Base-by-base conservation (phyloP, 2,113 vertebrate genomes). In the Coregonus clupeaformis region DNA sequence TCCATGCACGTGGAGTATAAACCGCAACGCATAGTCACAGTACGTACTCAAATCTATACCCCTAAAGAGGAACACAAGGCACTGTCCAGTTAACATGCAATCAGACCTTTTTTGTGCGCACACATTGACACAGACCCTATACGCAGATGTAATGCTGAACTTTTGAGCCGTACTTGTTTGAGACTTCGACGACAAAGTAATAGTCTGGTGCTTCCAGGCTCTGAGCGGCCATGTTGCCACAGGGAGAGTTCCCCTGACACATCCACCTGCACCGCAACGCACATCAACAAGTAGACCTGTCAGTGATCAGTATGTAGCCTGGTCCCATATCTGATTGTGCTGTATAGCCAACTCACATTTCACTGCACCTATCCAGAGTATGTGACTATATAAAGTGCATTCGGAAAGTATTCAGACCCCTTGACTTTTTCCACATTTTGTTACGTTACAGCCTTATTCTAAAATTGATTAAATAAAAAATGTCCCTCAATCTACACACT, bases 161-260 rank as follows among this genome's bases (percentile, higher is more conserved):
- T 25, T 1, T 42, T n/a, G 27, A 13, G 11, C 52, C 69, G 16
- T 49, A 77, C 75, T 71, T 77, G 63, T 77, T 77, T 36, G 75
- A 77, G 29, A 77, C 63, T 69, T 77, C 75, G 7, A 75, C 55
- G 65, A 81, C 27, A 20, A 80, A 74, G 62, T n/a, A 74, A 25
- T 69, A 79, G 25, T 71, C 72, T 1, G 72, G 73, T 30, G 68
- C 36, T 5, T 25, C 14, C 13, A 66, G 29, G 20, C 47, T 22
- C n/a, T 29, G n/a, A 25, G 30, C 67, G 0, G 30, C 4, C 25
- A 78, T 5, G 36, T 74, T 66, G n/a, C 71, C 66, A 52, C 77
- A 78, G 4, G 77, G 77, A 24, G 77, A 78, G n/a, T 74, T 69
- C n/a, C 5, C 32, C 45, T 74, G 32, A 69, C 77, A 78, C 24